These are phyloP conservation scores for Ochotona princeps DNA, from an alignment of 2,113 vertebrate genomes.

Conservation along the genomic window DNA sequence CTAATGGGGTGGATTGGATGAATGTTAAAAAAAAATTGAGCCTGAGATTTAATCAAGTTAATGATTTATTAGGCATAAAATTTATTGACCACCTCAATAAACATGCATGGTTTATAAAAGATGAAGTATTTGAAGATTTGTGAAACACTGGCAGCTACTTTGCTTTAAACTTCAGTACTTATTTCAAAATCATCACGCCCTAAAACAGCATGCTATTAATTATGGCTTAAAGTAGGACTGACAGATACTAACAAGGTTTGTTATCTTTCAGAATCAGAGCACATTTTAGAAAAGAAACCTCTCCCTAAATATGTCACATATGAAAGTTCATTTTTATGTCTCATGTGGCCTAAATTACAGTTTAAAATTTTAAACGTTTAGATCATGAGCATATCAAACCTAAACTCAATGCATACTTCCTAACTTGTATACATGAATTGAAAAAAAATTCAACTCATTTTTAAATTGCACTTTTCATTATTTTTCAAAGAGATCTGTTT, in stretches of 20 bases:
- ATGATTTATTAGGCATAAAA: neutral
- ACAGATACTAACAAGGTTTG: neutral
- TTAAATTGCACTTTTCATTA: too few species aligned
- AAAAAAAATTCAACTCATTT: too few species aligned
- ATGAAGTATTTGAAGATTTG: neutral
- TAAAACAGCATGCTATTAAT: neutral
- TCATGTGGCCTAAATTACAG: neutral
- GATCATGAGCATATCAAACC: neutral
- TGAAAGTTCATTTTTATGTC: slow-evolving; percentile 20
- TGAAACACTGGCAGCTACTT: slow-evolving; percentile 4
- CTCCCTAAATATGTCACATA: neutral
- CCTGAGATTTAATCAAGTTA: neutral
- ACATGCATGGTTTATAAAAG: neutral
- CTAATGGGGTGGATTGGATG: neutral
- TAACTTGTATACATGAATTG: neutral
- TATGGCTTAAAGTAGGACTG: neutral
- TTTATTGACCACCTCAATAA: neutral
- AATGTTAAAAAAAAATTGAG: neutral
- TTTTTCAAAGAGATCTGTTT: too few species aligned
- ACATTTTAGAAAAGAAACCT: neutral
- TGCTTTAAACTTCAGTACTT: neutral
- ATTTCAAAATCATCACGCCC: slow-evolving; percentile 26
- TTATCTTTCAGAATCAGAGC: neutral
- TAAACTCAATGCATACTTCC: neutral
- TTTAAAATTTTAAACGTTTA: slow-evolving; percentile 9